A percentile compares a stretch with the other conserved stretches of the same genome.
Conservation (phyloP, 2,888 invertebrate genomes). For the Sinopyrophorus schimmeli region DNA sequence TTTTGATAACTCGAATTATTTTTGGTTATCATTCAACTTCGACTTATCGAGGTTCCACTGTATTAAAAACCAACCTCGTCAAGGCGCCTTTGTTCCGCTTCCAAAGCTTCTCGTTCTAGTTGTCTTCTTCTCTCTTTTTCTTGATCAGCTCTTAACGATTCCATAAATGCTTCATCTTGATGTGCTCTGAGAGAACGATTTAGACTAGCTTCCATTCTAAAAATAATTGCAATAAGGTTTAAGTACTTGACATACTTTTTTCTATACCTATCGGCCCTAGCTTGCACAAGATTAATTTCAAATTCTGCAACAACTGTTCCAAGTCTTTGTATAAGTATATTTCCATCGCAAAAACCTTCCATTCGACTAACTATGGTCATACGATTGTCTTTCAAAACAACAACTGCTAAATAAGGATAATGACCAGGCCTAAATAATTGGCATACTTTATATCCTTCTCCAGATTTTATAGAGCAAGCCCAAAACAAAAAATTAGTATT, state of each 20-base stretch:
- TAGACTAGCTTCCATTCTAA: slow-evolving; percentile 75
- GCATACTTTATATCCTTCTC: slow-evolving; percentile 91
- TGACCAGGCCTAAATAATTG: slow-evolving; percentile 81
- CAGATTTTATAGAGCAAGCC: slow-evolving; percentile 87
- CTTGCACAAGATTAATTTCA: slow-evolving; percentile 83
- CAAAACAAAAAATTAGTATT: slow-evolving; percentile 88
- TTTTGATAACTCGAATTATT: too few species aligned
- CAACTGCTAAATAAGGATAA: slow-evolving; percentile 87
- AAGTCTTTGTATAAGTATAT: slow-evolving; percentile 72
- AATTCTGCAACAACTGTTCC: slow-evolving; percentile 80
- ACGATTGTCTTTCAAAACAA: slow-evolving; percentile 85
- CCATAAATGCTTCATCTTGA: slow-evolving; percentile 93
- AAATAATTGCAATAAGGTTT: slow-evolving; percentile 1
- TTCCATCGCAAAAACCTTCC: slow-evolving; percentile 80
- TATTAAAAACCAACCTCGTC: too few species aligned
- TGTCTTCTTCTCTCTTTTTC: slow-evolving; percentile 83
- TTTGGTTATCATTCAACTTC: too few species aligned
- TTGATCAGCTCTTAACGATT: slow-evolving; percentile 89
- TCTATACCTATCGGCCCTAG: slow-evolving; percentile 78
- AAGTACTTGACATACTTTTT: background rate
- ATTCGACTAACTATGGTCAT: slow-evolving; percentile 78
- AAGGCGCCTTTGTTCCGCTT: slow-evolving; percentile 57
- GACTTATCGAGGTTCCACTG: too few species aligned
- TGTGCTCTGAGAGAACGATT: slow-evolving; percentile 85
- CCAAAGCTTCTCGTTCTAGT: slow-evolving; percentile 60